These are phyloP conservation scores for Aphodius granarius DNA, from an alignment of 2,888 invertebrate genomes.

Conservation along the genomic window DNA sequence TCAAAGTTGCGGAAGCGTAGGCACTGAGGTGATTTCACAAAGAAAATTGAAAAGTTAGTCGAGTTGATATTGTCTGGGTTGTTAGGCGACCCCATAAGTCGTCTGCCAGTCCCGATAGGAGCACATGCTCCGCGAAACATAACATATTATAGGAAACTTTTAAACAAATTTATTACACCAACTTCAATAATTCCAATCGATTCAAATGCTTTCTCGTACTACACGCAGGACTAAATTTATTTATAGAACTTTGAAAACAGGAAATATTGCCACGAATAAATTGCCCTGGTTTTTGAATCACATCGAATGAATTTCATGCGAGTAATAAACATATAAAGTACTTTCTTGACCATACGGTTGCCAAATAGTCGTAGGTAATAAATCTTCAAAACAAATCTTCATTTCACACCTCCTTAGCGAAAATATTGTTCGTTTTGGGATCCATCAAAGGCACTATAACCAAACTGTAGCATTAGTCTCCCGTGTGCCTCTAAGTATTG, in stretches of 20 bases:
- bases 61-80: constrained; percentile 40
- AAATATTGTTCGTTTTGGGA: neutral
- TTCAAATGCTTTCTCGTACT: constrained; percentile 12
- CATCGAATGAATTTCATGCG: neutral
- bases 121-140: constrained; percentile 19
- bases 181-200: constrained; percentile 23
- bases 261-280: neutral
- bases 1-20: constrained; percentile 32
- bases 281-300: neutral
- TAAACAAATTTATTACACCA: constrained; percentile 24
- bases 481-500: constrained; percentile 1
- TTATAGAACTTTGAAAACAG: neutral
- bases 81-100: constrained; percentile 34
- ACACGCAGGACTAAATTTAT: neutral
- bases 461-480: neutral
- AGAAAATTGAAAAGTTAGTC: constrained; percentile 44
- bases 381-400: too few species aligned
- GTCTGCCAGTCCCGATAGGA: constrained; percentile 18
- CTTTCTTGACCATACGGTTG: neutral
- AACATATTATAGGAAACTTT: constrained; percentile 26
- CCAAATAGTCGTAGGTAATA: neutral
- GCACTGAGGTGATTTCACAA: constrained; percentile 40
- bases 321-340: neutral
- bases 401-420: neutral
- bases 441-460: neutral